Percentiles rank a stretch among this genome's conserved stretches.
These are phyloP conservation scores for Rafetus swinhoei DNA, from an alignment of 2,113 vertebrate species.

Conservation along the genomic window DNA sequence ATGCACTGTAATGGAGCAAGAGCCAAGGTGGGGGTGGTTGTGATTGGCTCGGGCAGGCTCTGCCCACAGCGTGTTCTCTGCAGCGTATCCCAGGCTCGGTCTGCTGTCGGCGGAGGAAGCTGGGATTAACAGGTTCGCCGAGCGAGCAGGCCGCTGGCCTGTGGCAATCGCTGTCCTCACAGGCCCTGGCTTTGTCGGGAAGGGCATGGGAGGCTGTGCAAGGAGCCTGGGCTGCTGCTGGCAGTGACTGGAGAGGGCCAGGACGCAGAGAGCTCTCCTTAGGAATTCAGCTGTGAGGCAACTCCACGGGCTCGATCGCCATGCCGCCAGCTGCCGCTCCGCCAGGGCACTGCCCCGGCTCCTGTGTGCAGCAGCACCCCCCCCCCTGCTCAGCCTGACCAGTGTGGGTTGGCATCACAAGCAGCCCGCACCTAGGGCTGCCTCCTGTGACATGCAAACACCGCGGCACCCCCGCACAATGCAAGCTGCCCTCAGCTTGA, in stretches of 20 bases:
- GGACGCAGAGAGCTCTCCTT: not conserved
- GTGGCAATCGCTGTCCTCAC: not conserved
- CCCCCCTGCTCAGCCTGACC: not conserved
- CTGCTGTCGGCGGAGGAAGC: no score
- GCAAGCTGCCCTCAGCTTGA: no score
- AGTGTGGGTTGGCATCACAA: not conserved
- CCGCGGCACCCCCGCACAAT: no score
- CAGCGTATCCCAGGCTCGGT: no score
- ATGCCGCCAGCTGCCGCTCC: not conserved
- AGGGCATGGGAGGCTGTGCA: not conserved
- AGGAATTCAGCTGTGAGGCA: not conserved
- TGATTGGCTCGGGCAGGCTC: not conserved
- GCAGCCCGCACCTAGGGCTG: not conserved
- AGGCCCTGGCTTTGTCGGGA: not conserved
- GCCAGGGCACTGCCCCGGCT: no score
- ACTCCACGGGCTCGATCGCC: not conserved
- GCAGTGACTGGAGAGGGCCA: not conserved
- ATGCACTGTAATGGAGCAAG: not conserved
- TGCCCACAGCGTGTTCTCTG: not conserved
- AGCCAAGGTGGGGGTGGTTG: not conserved
- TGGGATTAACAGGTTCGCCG: no score
- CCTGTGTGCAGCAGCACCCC: not conserved
- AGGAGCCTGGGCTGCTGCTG: not conserved
- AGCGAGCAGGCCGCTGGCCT: not conserved
- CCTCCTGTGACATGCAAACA: no score